Evolutionary conservation across 2,797 vertebrate species (phyloP).

Genomic region (Anableps anableps): DNA sequence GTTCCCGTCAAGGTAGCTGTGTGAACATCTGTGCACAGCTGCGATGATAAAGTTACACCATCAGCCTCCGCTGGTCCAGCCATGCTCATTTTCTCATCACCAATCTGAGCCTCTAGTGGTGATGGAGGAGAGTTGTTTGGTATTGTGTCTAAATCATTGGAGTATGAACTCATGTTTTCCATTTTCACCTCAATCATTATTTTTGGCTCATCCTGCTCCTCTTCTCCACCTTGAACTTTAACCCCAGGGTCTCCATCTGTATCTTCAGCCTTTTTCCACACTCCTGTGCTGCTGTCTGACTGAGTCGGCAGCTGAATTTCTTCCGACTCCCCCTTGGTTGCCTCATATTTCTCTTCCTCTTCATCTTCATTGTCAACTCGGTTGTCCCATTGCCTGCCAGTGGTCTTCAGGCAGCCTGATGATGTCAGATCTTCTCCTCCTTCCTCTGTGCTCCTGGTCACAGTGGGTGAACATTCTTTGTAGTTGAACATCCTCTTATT

Average conservation of each 20-base stretch:
- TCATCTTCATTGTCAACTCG: constrained; percentile 28
- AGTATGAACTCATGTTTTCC: constrained; percentile 86
- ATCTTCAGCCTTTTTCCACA: constrained; percentile 53
- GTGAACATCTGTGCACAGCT: constrained; percentile 84
- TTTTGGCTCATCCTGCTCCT: constrained; percentile 69
- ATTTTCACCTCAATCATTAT: constrained; percentile 88
- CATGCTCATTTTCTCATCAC: constrained; percentile 77
- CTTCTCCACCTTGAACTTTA: constrained; percentile 74
- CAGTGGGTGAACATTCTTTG: constrained; percentile 62
- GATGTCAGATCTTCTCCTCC: constrained; percentile 82
- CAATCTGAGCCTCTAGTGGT: constrained; percentile 80
- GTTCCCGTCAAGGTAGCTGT: constrained; percentile 60
- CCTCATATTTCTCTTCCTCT: constrained; percentile 68
- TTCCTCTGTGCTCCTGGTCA: constrained; percentile 73
- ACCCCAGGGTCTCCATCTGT: constrained; percentile 56
- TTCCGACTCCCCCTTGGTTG: constrained; percentile 74
- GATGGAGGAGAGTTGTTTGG: constrained; percentile 86
- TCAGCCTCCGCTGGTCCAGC: constrained; percentile 83
- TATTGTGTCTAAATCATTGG: constrained; percentile 82
- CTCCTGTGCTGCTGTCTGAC: constrained; percentile 82
- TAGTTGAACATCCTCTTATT: constrained; percentile 81
- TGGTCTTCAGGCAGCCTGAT: constrained; percentile 80
- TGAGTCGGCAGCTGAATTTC: constrained; percentile 94
- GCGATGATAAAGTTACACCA: constrained; percentile 84
- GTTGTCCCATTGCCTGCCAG: constrained; percentile 29